Conservation (phyloP, 2,113 vertebrate genomes). For the Lepisosteus oculatus region DNA sequence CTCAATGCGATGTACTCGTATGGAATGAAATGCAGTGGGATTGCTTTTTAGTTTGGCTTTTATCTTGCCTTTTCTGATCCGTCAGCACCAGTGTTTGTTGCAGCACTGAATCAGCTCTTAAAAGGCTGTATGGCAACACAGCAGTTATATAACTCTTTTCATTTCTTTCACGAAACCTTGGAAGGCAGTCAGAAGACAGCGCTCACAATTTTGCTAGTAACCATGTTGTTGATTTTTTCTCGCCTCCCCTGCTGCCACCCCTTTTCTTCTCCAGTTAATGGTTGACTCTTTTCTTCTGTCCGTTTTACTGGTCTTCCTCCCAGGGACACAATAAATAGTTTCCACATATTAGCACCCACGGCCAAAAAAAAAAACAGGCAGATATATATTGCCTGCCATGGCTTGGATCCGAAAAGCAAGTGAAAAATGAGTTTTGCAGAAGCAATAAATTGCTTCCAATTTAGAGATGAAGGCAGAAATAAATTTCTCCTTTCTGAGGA, state of each 20-base stretch:
- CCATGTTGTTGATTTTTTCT: constrained; percentile 47
- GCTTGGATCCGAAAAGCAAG: constrained; percentile 13
- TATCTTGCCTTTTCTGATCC: constrained; percentile 34
- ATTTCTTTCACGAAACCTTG: constrained; percentile 54
- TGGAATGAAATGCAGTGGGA: constrained; percentile 22
- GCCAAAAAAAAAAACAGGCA: constrained; percentile 2
- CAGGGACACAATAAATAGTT: constrained; percentile 60
- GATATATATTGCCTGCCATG: constrained; percentile 13
- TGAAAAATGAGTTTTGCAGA: constrained; percentile 27
- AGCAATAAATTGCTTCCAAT: constrained; percentile 30
- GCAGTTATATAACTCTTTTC: constrained; percentile 59
- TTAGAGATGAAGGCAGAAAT: constrained; percentile 20
- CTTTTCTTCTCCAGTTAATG: constrained; percentile 54
- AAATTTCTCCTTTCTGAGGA: constrained; percentile 11
- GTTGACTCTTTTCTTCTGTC: constrained; percentile 62
- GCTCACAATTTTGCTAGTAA: constrained; percentile 60
- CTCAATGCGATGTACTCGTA: constrained; percentile 16
- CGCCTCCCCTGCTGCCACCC: constrained; percentile 12
- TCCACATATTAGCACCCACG: constrained; percentile 42
- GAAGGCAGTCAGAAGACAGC: constrained; percentile 58
- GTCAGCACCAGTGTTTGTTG: constrained; percentile 24
- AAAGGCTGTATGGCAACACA: constrained; percentile 7
- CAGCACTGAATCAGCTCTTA: constrained; percentile 43
- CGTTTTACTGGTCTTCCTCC: constrained; percentile 57
- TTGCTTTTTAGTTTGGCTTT: constrained; percentile 41